Evolutionary conservation across 2,797 vertebrate species (phyloP), one percentile per base, ranked within the genome.

Genomic region (Anguilla anguilla): DNA sequence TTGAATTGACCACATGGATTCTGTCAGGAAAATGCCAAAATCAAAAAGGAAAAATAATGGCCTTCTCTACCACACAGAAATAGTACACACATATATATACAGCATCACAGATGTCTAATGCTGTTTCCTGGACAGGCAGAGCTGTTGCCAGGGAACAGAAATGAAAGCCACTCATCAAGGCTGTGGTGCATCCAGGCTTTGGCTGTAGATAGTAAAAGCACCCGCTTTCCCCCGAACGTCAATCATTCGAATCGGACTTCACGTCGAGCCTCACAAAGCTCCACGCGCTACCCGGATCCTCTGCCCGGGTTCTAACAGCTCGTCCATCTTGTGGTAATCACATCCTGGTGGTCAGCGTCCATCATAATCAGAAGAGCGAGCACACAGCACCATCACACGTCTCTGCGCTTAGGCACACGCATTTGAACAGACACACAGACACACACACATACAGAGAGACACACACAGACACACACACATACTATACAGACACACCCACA

Each of bases 391-490:
- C 82, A 74, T 64, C 31, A 57, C 53, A 84, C 28, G 4, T 46
- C 51, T 55, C 25, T 49, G 6, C 10, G 83, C 77, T 81, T 67
- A 86, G 28, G 74, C 35, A 67, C 83, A 85, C 82, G 43, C 31
- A 15, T 31, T 43, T 31, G 11, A 31, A 39, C 74, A 46, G 59
- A 79, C 25, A 51, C 31, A 84, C 28, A 86, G 10, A 79, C 31
- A 85, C 25, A 13, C 17, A 72, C 64, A 84, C 22, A 57, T 57
- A 55, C 25, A 35, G 31, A 35, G 17, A 53, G n/a, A 53, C 7
- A 72, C 72, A 83, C 57, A 15, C 28, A 83, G 55, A 39, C 77
- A 74, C 17, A 15, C 31, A 55, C 86, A 88, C 86, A 90, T 51
- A 89, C 46, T 51, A 85, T 22, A 49, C 55, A 87, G 87, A 59